These are phyloP conservation scores for Cynopterus sphinx DNA, from an alignment of 2,797 vertebrate species.

Conservation along the genomic window DNA sequence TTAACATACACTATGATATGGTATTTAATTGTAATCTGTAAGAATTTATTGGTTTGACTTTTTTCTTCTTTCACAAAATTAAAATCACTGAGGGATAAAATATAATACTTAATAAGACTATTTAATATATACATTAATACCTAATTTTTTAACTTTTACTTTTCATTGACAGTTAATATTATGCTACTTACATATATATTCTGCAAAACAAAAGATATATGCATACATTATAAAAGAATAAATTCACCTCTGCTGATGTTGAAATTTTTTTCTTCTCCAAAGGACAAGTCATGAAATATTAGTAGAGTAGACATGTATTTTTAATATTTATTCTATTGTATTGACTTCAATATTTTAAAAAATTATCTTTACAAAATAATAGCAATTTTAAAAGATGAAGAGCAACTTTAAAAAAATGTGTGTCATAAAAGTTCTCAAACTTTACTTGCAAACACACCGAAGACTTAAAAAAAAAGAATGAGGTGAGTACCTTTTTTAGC, in stretches of 20 bases:
- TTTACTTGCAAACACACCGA: constrained; percentile 21
- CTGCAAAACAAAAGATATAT: neutral
- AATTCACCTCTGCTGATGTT: neutral
- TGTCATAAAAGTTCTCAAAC: neutral
- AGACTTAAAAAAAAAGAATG: constrained; percentile 16
- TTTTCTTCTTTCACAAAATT: constrained; percentile 36
- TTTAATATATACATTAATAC: constrained; percentile 16
- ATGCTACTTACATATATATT: neutral
- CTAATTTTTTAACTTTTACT: constrained; percentile 45
- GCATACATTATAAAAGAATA: constrained; percentile 16
- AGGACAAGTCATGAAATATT: neutral
- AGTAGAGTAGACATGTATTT: neutral
- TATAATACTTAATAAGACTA: neutral
- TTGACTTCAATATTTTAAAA: neutral
- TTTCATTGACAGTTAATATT: constrained; percentile 27
- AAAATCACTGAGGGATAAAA: constrained; percentile 6
- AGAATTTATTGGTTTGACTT: constrained; percentile 34
- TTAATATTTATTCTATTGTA: constrained; percentile 31
- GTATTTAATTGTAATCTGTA: constrained; percentile 35
- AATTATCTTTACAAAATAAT: neutral
- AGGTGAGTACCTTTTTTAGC: constrained; percentile 94
- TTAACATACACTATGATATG: neutral
- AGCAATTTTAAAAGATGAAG: constrained; percentile 40
- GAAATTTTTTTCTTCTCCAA: neutral
- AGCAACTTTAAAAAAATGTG: constrained; percentile 11